Evolutionary conservation across 1,140 invertebrate species (phyloP).

Genomic region (Neodiprion virginianus): DNA sequence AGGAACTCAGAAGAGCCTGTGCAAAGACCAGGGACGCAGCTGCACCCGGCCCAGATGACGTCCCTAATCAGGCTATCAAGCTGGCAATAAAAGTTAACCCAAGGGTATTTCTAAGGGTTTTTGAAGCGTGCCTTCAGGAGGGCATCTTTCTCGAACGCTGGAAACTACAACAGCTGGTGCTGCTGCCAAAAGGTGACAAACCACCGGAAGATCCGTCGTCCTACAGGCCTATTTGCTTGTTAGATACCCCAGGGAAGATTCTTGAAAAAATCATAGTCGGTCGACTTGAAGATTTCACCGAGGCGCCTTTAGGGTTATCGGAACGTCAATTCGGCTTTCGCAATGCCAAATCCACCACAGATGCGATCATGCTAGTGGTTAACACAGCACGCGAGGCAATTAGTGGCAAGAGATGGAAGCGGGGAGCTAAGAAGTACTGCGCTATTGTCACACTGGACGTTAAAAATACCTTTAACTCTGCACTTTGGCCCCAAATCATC

Average conservation of each 20-base stretch:
- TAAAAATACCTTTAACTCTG: conserved; percentile 55
- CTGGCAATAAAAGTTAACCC: conserved; percentile 3
- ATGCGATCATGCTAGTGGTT: conserved; percentile 40
- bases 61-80: conserved; percentile 26
- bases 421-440: conserved; percentile 33
- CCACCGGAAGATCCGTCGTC: conserved; percentile 9
- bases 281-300: conserved; percentile 25
- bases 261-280: conserved; percentile 31
- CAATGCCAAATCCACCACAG: conserved; percentile 43
- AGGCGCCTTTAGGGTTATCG: conserved; percentile 22
- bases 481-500: conserved; percentile 51
- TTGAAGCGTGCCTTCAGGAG: conserved; percentile 23
- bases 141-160: conserved; percentile 26
- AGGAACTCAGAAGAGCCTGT: conserved; percentile 22
- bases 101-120: conserved; percentile 20
- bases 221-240: conserved; percentile 37
- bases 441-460: conserved; percentile 55
- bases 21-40: conserved; percentile 20
- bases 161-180: conserved; percentile 27
- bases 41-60: conserved; percentile 29
- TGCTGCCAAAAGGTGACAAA: conserved; percentile 28
- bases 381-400: background rate
- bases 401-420: background rate
- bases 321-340: conserved; percentile 48
- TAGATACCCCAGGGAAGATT: conserved; percentile 33